Evolutionary conservation across 2,797 vertebrate species (phyloP), one percentile per base, ranked within the genome.

Genomic region (Acanthurus lineatus): DNA sequence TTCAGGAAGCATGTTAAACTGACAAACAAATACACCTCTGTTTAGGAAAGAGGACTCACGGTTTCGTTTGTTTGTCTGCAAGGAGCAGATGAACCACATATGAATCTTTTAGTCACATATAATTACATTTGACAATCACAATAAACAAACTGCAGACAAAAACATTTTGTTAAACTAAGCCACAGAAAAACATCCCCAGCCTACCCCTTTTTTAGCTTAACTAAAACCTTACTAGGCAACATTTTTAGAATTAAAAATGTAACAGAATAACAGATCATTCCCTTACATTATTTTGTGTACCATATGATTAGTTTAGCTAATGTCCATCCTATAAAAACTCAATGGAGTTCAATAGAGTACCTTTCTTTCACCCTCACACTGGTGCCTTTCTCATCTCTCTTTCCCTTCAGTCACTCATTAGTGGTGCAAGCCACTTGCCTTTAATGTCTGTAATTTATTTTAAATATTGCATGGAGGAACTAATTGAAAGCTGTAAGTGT

Each of bases 111-210:
- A n/a, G 40, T 75, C 59, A 12, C 15, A 20, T 64, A 14, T 45
- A 66, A 62, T 62, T 52, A 40, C 44, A 45, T 20, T 53, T 51
- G 57, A 45, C 57, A 53, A n/a, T 16, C 12, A 49, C 12, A n/a
- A 32, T 51, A 60, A 64, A 51, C 20, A 76, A 69, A 25, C n/a
- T 25, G 44, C 56, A 73, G 61, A 71, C 19, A 47, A 69, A 35
- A 73, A 63, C 25, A 35, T 9, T 45, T 54, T 22, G 47, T 32
- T 28, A 54, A 56, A 77, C 59, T 52, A 32, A 64, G 69, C 28
- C 10, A 52, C 7, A 60, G 28, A 76, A 40, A 76, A 65, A 51
- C 49, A 4, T n/a, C n/a, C 60, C n/a, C 14, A 69, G 45, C 28
- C 49, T 5, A 19, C 48, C 14, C 61, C 35, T 48, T 54, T 52